phyloP scores from a whole-genome alignment of 2,113 vertebrate genomes.

The Sylvilagus bachmani region DNA sequence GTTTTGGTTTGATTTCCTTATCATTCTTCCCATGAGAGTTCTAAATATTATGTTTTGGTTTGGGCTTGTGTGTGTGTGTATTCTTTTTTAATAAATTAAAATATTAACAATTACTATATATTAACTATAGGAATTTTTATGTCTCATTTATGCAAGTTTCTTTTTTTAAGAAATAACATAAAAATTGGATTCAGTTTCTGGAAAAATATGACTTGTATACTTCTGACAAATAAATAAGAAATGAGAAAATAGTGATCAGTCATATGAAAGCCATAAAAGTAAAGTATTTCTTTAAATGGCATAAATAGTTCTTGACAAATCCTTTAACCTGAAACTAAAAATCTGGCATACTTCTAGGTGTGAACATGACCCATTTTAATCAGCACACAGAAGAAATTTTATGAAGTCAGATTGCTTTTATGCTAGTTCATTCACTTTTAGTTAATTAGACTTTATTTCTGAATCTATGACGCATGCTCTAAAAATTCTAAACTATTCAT shows the following conservation, averaged over 20 bases:
- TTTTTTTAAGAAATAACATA: constrained; percentile 45
- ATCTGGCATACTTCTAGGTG: constrained; percentile 54
- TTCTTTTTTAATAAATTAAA: background rate
- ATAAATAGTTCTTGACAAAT: constrained; percentile 11
- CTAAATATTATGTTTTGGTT: background rate
- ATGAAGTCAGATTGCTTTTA: constrained; percentile 72
- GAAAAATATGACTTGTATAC: constrained; percentile 38
- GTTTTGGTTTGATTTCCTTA: background rate
- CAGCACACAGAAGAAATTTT: constrained; percentile 61
- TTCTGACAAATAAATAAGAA: constrained; percentile 56
- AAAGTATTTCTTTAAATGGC: constrained; percentile 37
- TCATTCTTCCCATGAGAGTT: background rate
- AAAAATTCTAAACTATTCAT: constrained; percentile 80
- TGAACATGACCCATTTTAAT: constrained; percentile 73
- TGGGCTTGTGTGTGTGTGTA: background rate
- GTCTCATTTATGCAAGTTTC: constrained; percentile 51
- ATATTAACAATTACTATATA: background rate
- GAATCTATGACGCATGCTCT: constrained; percentile 68
- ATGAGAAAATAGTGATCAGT: constrained; percentile 56
- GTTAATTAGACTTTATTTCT: constrained; percentile 80
- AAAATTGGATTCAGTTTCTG: constrained; percentile 17
- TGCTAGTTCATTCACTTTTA: constrained; percentile 66
- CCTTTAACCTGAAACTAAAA: constrained; percentile 37
- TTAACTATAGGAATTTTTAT: constrained; percentile 18
- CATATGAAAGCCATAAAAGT: constrained; percentile 47